Evolutionary conservation across 2,113 vertebrate genomes (phyloP).

Genomic region (Acrocephalus arundinaceus): DNA sequence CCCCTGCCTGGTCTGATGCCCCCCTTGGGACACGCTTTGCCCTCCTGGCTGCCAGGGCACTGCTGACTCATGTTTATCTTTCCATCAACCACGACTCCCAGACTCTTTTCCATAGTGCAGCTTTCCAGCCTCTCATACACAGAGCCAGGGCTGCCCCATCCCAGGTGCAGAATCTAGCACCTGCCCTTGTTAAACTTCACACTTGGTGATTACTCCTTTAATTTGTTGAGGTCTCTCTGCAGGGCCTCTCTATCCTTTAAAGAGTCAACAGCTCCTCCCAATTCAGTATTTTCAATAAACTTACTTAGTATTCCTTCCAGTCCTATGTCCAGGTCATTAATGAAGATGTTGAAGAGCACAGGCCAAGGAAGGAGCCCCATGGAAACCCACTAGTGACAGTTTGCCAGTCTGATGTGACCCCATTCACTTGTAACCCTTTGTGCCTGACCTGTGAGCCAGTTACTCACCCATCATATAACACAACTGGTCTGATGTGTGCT

Average conservation of each 20-base stretch:
- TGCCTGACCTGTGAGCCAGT: not conserved
- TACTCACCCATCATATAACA: not conserved
- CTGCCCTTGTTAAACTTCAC: not conserved
- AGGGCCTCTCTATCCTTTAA: not conserved
- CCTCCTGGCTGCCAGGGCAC: not conserved
- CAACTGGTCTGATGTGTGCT: not conserved
- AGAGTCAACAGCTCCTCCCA: not conserved
- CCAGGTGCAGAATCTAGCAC: not conserved
- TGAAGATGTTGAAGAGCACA: not conserved
- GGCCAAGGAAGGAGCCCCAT: not conserved
- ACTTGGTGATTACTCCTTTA: not conserved
- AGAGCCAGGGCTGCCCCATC: not conserved
- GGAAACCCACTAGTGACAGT: not conserved
- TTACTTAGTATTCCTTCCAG: not conserved
- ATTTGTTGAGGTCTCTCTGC: not conserved
- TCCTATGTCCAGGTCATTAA: not conserved
- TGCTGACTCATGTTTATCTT: not conserved
- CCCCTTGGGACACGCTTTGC: rapidly evolving
- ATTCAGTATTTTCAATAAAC: not conserved
- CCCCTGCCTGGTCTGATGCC: not conserved
- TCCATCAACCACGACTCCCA: not conserved
- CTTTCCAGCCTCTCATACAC: not conserved
- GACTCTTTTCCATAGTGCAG: rapidly evolving
- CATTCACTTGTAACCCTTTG: not conserved
- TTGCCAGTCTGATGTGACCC: not conserved